Evolutionary conservation across 2,113 vertebrate genomes (phyloP).

Genomic region (Conger conger): DNA sequence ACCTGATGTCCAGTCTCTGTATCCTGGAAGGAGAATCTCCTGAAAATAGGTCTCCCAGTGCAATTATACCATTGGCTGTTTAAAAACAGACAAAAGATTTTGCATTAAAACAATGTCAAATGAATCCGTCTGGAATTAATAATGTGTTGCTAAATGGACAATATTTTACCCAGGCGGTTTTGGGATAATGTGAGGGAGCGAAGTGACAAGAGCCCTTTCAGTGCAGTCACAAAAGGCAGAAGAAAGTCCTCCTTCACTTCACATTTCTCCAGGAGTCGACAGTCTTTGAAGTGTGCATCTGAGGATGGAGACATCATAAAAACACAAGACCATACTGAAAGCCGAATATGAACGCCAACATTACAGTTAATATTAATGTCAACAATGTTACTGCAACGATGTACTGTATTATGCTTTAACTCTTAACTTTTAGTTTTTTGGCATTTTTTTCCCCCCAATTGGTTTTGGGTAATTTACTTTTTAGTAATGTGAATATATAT

Average conservation of each 20-base stretch:
- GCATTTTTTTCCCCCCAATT: no score
- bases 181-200: constrained; percentile 80
- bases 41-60: constrained; percentile 82
- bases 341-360: background rate
- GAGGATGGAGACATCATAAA: constrained; percentile 29
- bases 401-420: background rate
- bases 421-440: background rate
- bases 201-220: constrained; percentile 75
- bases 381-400: background rate
- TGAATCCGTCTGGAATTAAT: background rate
- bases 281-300: constrained; percentile 85
- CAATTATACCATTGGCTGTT: constrained; percentile 76
- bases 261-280: constrained; percentile 82
- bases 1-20: constrained; percentile 84
- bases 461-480: no score
- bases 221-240: constrained; percentile 69
- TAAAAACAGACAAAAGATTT: constrained; percentile 11
- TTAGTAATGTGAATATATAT: no score
- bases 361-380: no score
- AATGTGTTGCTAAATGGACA: background rate
- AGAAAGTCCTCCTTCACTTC: constrained; percentile 70
- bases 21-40: constrained; percentile 74
- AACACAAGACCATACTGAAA: background rate
- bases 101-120: background rate
- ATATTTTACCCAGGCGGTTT: constrained; percentile 81